These are phyloP conservation scores for Cyclargus thomasi DNA, from an alignment of 1,140 invertebrate species.

Conservation along the genomic window DNA sequence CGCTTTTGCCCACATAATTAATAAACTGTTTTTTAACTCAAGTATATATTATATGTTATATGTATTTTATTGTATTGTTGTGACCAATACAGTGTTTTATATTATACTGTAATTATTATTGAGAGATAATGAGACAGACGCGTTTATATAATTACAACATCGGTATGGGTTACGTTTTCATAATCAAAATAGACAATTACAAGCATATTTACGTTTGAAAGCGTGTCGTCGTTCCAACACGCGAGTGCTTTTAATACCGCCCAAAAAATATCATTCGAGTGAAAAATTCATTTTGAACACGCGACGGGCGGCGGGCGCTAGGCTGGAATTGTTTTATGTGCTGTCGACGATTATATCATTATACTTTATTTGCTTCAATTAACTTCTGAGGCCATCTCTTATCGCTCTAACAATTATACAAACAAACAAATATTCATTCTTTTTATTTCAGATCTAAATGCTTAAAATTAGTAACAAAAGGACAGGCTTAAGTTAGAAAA, in stretches of 20 bases:
- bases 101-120: too few species aligned
- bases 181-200: constrained; percentile 3
- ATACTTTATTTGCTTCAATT: constrained; percentile 11
- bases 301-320: background rate
- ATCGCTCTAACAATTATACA: too few species aligned
- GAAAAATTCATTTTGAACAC: constrained; percentile 12
- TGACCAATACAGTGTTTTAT: too few species aligned
- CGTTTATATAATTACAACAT: too few species aligned
- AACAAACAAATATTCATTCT: background rate
- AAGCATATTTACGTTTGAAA: constrained; percentile 1
- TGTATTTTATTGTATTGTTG: too few species aligned
- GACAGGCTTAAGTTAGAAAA: too few species aligned
- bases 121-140: too few species aligned
- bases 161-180: background rate
- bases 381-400: constrained; percentile 2
- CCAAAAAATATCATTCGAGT: constrained; percentile 1
- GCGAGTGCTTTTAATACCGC: constrained; percentile 6
- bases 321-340: constrained; percentile 10
- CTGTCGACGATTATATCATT: constrained; percentile 7
- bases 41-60: too few species aligned
- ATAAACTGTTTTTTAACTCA: too few species aligned
- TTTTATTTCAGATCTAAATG: background rate
- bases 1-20: too few species aligned
- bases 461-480: too few species aligned
- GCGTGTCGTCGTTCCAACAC: background rate